Base-by-base conservation (phyloP, 2,797 vertebrate species). In the Antrozous pallidus region DNA sequence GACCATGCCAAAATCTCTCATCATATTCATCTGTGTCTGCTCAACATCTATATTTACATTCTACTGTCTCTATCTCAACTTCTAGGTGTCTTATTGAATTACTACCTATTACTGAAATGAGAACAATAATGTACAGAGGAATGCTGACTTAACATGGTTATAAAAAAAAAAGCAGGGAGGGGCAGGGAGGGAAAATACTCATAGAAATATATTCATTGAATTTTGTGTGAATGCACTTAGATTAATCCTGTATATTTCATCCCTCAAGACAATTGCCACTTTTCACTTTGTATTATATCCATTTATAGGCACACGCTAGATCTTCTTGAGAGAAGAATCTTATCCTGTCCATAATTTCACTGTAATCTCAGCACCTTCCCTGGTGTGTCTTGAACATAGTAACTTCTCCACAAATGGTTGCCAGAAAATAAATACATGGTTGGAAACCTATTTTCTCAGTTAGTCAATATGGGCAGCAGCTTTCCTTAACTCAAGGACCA, bases 31-130 rank as follows among this genome's bases (percentile, higher is more conserved):
- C 51, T 80, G 24, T 47, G 70, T 24, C 42, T 26, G 36, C 54
- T 90, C 88, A 89, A 79, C 67, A 69, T 49, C 24, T 31, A 71
- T 58, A 63, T 65, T 74, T 87, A 65, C 12, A 75, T 85, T 51
- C 58, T 78, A 2, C 33, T n/a, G n/a, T n/a, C n/a, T 90, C 56
- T 61, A 31, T 8, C 2, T 73, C 65, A 58, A 71, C 33, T 83
- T 89, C 33, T 26, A 80, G 22, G 49, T 89, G n/a, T 92, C 92
- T 80, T 47, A 70, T 71, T 71, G 73, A 88, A 90, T 93, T 71
- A 71, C 17, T 78, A 54, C 3, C 22, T 33, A 87, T 89, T 92
- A 45, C 14, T 74, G 67, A 91, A 93, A 81, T 51, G 28, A 89
- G 42, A 82, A 74, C 28, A 86, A 7, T 77, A 73, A 67, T 54